Conservation (phyloP, 1,140 invertebrate species). For the Semibalanus balanoides region DNA sequence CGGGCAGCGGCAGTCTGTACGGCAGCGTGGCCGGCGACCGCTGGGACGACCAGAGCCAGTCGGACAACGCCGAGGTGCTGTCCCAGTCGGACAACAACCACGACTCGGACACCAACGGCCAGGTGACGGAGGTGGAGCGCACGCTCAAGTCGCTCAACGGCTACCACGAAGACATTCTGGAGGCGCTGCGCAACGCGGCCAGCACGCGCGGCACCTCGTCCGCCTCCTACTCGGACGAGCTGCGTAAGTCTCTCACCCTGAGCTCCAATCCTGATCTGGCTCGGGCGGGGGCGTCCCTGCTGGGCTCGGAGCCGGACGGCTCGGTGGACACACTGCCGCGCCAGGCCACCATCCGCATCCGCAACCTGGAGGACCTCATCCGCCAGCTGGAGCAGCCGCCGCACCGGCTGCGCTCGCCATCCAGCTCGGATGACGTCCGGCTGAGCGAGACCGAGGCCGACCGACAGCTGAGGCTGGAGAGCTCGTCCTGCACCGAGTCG, state of each 20-base stretch:
- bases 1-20: constrained; percentile 43
- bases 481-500: constrained; percentile 53
- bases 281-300: constrained; percentile 23
- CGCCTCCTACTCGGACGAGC: constrained; percentile 22
- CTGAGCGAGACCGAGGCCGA: constrained; percentile 83
- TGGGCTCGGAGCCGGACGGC: constrained; percentile 15
- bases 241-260: constrained; percentile 21
- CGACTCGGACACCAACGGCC: constrained; percentile 18
- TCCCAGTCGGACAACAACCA: constrained; percentile 46
- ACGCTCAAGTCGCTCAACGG: constrained; percentile 74
- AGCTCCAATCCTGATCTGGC: constrained; percentile 22
- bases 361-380: constrained; percentile 80
- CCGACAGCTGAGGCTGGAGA: constrained; percentile 69
- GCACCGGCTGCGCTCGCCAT: constrained; percentile 67
- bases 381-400: constrained; percentile 77
- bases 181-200: constrained; percentile 65
- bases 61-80: constrained; percentile 51
- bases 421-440: constrained; percentile 72
- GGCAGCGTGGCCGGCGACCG: constrained; percentile 33
- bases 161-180: constrained; percentile 81
- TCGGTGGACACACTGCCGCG: constrained; percentile 27
- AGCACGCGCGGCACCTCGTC: constrained; percentile 33
- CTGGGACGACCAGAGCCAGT: constrained; percentile 51
- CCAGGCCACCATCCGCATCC: constrained; percentile 45
- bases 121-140: constrained; percentile 50